Evolutionary conservation across 2,888 invertebrate genomes (phyloP).

Genomic region (Dinocampus coccinellae): DNA sequence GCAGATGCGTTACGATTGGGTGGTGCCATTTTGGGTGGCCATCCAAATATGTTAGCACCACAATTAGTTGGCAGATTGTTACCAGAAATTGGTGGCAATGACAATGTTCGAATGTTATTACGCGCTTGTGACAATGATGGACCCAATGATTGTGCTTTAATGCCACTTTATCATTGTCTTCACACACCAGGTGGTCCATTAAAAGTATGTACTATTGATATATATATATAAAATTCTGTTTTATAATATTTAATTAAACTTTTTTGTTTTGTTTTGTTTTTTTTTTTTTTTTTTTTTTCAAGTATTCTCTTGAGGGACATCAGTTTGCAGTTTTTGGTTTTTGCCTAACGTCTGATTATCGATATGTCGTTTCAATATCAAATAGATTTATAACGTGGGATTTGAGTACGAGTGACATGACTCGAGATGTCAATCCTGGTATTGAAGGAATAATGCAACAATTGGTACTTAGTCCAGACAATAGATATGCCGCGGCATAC

Average conservation of each 20-base stretch:
- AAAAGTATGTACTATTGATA: constrained; percentile 75
- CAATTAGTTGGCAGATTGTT: constrained; percentile 92
- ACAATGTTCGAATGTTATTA: constrained; percentile 87
- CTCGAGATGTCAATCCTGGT: constrained; percentile 91
- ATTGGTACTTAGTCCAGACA: constrained; percentile 91
- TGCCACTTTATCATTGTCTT: constrained; percentile 94
- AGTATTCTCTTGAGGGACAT: constrained; percentile 98
- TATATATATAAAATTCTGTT: background rate
- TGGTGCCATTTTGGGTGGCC: constrained; percentile 90
- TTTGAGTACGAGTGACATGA: constrained; percentile 93
- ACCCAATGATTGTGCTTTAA: constrained; percentile 87
- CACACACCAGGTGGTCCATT: constrained; percentile 99
- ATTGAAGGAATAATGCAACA: constrained; percentile 98
- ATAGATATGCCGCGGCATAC: constrained; percentile 94
- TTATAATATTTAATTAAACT: background rate
- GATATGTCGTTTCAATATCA: constrained; percentile 95
- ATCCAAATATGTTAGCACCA: constrained; percentile 96
- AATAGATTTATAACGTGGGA: constrained; percentile 98
- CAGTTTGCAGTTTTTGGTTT: constrained; percentile 97
- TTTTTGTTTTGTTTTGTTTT: too few species aligned
- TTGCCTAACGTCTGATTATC: constrained; percentile 88
- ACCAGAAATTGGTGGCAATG: constrained; percentile 88
- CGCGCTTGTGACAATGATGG: constrained; percentile 93
- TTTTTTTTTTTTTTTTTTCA: constrained; percentile 60
- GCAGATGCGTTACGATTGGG: constrained; percentile 94